A percentile compares a stretch with the other conserved stretches of the same genome.
Conservation (phyloP, 2,888 invertebrate species). For the Orthonychiurus folsomi region DNA sequence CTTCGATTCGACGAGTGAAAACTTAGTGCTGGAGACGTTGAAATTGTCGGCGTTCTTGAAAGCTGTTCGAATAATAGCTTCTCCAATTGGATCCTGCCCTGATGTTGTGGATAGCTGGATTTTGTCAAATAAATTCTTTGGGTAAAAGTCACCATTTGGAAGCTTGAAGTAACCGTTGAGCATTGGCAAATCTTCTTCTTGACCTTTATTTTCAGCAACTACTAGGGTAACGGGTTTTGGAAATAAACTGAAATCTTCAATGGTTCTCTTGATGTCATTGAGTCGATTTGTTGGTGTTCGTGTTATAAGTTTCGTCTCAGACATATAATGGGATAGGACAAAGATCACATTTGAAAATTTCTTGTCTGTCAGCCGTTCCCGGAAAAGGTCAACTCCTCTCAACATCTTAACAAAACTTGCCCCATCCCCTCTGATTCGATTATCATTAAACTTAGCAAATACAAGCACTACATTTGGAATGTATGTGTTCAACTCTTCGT, state of each 20-base stretch:
- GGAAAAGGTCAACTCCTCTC: neutral
- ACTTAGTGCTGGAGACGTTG: slow-evolving; percentile 11
- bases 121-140: slow-evolving; percentile 19
- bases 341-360: slow-evolving; percentile 7
- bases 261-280: slow-evolving; percentile 13
- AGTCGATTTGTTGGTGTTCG: neutral
- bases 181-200: slow-evolving; percentile 13
- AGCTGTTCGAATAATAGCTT: slow-evolving; percentile 16
- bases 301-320: neutral
- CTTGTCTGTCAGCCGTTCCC: slow-evolving; percentile 3
- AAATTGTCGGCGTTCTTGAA: slow-evolving; percentile 15
- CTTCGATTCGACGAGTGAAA: neutral
- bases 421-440: slow-evolving; percentile 21
- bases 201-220: slow-evolving; percentile 21
- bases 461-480: slow-evolving; percentile 25
- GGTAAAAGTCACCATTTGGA: slow-evolving; percentile 21
- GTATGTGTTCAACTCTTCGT: slow-evolving; percentile 18
- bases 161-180: slow-evolving; percentile 17
- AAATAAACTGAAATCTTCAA: slow-evolving; percentile 20
- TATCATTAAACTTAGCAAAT: slow-evolving; percentile 24
- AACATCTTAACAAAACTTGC: slow-evolving; percentile 19
- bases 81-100: slow-evolving; percentile 18
- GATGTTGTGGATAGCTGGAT: slow-evolving; percentile 10
- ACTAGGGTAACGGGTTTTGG: slow-evolving; percentile 18
- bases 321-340: slow-evolving; percentile 4